A percentile compares a stretch with the other conserved stretches of the same genome.
Conservation (phyloP, 2,797 vertebrate genomes). For the Microchirus variegatus region DNA sequence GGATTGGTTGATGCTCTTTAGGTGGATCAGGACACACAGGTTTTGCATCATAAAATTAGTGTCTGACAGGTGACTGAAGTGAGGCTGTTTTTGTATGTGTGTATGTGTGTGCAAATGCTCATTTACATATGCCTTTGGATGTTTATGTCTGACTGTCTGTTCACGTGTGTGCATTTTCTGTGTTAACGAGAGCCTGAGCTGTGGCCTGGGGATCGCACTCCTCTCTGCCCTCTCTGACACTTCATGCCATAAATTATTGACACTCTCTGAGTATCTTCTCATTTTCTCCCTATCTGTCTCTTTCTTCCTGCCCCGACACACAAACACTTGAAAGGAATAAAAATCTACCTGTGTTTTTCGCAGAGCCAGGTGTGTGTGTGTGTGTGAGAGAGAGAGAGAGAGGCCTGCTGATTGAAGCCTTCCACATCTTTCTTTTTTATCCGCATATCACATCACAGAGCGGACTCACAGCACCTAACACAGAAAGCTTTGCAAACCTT, state of each 20-base stretch:
- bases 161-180: conserved; percentile 25
- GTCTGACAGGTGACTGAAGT: conserved; percentile 80
- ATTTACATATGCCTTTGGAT: conserved; percentile 70
- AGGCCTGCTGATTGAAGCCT: conserved; percentile 72
- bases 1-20: conserved; percentile 48
- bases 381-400: conserved; percentile 25
- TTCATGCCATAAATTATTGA: conserved; percentile 88
- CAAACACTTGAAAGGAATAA: conserved; percentile 66
- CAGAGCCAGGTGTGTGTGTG: conserved; percentile 19
- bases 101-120: conserved; percentile 41
- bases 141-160: conserved; percentile 18
- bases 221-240: conserved; percentile 77
- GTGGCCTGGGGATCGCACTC: conserved; percentile 69
- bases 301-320: conserved; percentile 40
- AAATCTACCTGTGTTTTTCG: conserved; percentile 62
- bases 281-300: conserved; percentile 55
- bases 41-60: conserved; percentile 82
- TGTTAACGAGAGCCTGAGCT: conserved; percentile 59
- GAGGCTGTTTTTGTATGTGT: conserved; percentile 50
- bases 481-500: conserved; percentile 45
- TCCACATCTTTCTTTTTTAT: conserved; percentile 53
- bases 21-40: conserved; percentile 67
- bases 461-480: conserved; percentile 43
- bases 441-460: conserved; percentile 40
- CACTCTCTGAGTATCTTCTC: conserved; percentile 60